Conservation (phyloP, 2,113 vertebrate species). For the Coracopsis vasa region DNA sequence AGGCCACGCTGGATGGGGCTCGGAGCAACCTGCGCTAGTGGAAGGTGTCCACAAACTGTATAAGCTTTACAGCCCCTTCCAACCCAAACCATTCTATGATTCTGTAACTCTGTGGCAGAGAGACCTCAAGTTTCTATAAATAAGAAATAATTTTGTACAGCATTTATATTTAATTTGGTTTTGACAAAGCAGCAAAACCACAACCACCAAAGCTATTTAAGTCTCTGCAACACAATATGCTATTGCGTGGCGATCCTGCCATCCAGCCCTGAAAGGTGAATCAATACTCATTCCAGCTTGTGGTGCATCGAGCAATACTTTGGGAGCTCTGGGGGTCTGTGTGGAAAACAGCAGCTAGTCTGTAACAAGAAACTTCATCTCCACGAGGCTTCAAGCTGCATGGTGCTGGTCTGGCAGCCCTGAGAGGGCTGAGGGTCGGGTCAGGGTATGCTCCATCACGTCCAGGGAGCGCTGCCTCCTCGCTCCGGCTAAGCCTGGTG, state of each 20-base stretch:
- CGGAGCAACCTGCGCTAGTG: not conserved
- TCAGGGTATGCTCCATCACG: not conserved
- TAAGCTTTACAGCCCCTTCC: not conserved
- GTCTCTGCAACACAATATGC: not conserved
- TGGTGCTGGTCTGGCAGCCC: not conserved
- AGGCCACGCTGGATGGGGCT: not conserved
- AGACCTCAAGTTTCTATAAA: not conserved
- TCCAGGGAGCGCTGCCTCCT: not conserved
- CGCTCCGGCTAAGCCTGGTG: not conserved
- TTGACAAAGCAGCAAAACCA: constrained; percentile 12
- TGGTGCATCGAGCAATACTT: not conserved
- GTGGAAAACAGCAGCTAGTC: not conserved
- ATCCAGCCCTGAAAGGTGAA: not conserved
- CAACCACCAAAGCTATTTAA: not conserved
- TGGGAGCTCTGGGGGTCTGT: not conserved
- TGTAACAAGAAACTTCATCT: not conserved
- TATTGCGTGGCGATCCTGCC: not conserved
- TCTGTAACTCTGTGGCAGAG: not conserved
- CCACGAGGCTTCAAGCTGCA: not conserved
- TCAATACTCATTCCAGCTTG: constrained; percentile 17
- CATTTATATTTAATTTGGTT: not conserved
- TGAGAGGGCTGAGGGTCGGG: not conserved
- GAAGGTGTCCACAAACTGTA: not conserved
- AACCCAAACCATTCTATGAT: not conserved
- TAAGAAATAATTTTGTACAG: not conserved